Base-by-base conservation (phyloP, 1,140 invertebrate species). In the Carposina sasakii region DNA sequence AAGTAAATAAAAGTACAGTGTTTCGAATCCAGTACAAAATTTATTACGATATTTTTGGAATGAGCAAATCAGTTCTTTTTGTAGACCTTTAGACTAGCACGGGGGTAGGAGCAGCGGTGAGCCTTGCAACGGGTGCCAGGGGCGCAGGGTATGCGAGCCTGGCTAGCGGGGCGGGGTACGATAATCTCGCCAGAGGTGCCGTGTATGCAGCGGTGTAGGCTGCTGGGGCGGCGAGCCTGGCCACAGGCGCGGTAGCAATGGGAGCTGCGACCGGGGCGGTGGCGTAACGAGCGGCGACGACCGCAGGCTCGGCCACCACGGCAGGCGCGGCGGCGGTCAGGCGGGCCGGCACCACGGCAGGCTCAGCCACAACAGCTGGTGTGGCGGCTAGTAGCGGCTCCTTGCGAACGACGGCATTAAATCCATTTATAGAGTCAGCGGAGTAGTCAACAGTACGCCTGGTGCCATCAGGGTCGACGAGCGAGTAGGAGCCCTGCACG, bases 391-490 rank as follows among this genome's bases (percentile, higher is more conserved):
- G 67, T 24, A 82, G 42, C 9, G 79, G 82, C 48, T 81, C 77
- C 30, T 78, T 81, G 42, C 79, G 81, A 9, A 87, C 85, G 19
- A 87, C 86, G 9, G 85, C 86, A 61, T 87, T 87, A 70, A 88
- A 88, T 49, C 86, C 86, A 33, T 85, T 86, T 62, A 86, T 82
- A 39, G 76, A 71, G 55, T 88, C 87, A 36, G 87, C 86, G 6
- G 89, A 90, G 72, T 92, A 91, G 41, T 90, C 88, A 0, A 91
- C 90, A 30, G 88, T 91, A 49, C 90, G 86, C 64, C 88, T 88
- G 56, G 86, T 88, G 43, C 90, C 90, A 60, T 91, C 90, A 4
- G 90, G 88, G 71, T 91, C 90, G 10, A 89, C 85, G 3, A 91
- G 70, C 5, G 88, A 89, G 73, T 90, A 90, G 26, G 86, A 86